Percentiles rank a stretch among this genome's conserved stretches.
phyloP scores from a whole-genome alignment of 2,797 vertebrate species.

The Xerus rutilus region DNA sequence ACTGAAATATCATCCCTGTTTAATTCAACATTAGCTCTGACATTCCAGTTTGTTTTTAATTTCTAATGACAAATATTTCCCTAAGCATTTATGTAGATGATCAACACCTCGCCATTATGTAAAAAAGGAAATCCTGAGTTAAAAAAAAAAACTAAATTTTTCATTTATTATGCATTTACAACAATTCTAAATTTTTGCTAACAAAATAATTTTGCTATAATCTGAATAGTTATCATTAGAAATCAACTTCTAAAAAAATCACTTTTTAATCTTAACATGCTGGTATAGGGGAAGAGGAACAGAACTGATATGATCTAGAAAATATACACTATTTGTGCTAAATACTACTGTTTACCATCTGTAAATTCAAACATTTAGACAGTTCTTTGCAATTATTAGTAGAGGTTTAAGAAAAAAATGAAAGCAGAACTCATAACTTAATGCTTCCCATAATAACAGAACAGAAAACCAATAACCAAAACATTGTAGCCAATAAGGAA shows the following conservation, averaged over 20 bases:
- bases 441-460: not conserved
- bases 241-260: constrained; percentile 1
- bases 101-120: not conserved
- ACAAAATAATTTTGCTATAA: constrained; percentile 36
- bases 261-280: constrained; percentile 27
- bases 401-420: constrained; percentile 34
- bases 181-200: constrained; percentile 30
- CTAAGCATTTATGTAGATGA: constrained; percentile 20
- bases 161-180: constrained; percentile 26
- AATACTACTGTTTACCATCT: constrained; percentile 24
- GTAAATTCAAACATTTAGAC: constrained; percentile 48
- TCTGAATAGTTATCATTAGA: not conserved
- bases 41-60: not conserved
- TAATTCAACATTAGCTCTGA: constrained; percentile 43
- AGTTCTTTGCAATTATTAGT: constrained; percentile 29
- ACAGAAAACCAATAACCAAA: constrained; percentile 44
- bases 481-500: constrained; percentile 12
- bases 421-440: constrained; percentile 28
- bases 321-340: constrained; percentile 35
- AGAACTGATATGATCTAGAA: constrained; percentile 55
- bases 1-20: not conserved
- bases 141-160: constrained; percentile 10
- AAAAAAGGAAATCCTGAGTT: constrained; percentile 31
- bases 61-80: constrained; percentile 47
- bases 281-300: not conserved